These are phyloP conservation scores for Cydia strobilella DNA, from an alignment of 1,140 invertebrate species.

Conservation along the genomic window DNA sequence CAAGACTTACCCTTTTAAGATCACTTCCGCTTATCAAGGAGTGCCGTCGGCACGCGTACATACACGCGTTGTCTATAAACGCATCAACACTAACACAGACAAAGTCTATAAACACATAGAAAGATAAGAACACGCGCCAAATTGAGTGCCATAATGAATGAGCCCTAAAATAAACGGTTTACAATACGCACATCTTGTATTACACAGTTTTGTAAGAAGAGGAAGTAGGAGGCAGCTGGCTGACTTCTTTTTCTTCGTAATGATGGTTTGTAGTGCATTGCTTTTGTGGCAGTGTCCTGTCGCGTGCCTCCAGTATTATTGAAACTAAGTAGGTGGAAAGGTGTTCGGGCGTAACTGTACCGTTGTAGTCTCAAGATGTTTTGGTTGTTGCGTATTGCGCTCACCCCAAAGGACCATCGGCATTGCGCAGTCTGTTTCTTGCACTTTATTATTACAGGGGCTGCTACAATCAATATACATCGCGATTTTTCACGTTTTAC, in stretches of 20 bases:
- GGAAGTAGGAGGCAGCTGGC: slow-evolving; percentile 77
- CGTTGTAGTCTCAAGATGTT: slow-evolving; percentile 70
- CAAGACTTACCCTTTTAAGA: background rate
- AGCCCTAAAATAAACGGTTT: slow-evolving; percentile 68
- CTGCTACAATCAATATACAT: background rate
- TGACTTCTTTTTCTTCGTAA: slow-evolving; percentile 73
- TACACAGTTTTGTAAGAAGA: slow-evolving; percentile 72
- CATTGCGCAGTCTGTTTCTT: background rate
- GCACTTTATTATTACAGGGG: background rate
- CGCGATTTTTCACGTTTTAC: background rate
- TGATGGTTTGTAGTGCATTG: slow-evolving; percentile 76
- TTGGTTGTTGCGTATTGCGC: slow-evolving; percentile 32
- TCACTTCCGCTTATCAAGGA: slow-evolving; percentile 32
- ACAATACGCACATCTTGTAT: slow-evolving; percentile 74
- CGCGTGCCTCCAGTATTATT: slow-evolving; percentile 71
- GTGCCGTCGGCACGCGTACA: slow-evolving; percentile 20
- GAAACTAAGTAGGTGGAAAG: slow-evolving; percentile 73
- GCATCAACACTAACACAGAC: slow-evolving; percentile 43
- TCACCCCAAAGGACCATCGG: background rate
- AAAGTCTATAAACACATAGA: slow-evolving; percentile 45
- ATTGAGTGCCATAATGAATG: slow-evolving; percentile 73
- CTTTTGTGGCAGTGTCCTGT: slow-evolving; percentile 71
- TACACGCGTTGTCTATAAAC: slow-evolving; percentile 45
- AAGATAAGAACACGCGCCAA: slow-evolving; percentile 78
- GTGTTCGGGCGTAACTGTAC: slow-evolving; percentile 65